These are phyloP conservation scores for Cancer borealis DNA, from an alignment of 2,888 invertebrate genomes.

Conservation along the genomic window DNA sequence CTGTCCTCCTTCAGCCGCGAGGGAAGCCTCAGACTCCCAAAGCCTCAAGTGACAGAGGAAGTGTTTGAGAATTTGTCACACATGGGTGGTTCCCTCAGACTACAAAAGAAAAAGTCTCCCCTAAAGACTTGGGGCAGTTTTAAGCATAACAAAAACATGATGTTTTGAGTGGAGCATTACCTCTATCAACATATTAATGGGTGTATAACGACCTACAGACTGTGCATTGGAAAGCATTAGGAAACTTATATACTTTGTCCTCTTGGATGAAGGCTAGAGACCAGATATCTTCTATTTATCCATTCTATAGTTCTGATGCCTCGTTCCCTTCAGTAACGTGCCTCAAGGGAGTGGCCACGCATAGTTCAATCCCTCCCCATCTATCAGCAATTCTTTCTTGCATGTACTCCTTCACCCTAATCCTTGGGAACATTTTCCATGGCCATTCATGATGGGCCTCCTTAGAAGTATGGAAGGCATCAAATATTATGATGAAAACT, in stretches of 20 bases:
- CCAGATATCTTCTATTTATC: not conserved
- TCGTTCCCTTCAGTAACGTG: too few species aligned
- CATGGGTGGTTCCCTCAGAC: conserved; percentile 51
- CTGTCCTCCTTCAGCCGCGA: conserved; percentile 66
- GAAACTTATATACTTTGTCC: not conserved
- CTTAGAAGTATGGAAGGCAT: too few species aligned
- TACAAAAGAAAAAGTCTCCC: conserved; percentile 15
- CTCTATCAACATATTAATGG: not conserved
- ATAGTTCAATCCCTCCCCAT: too few species aligned
- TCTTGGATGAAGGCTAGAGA: not conserved
- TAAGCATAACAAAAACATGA: conserved; percentile 58
- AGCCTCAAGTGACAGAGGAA: conserved; percentile 61
- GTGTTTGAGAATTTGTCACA: conserved; percentile 40
- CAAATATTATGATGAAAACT: not conserved
- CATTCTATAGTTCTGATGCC: not conserved
- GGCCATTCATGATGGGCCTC: not conserved
- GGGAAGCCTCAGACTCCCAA: conserved; percentile 70
- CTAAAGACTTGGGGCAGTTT: conserved; percentile 60
- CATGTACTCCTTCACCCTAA: too few species aligned
- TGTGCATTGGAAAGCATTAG: not conserved
- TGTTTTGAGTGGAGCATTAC: not conserved
- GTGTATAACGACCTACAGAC: not conserved
- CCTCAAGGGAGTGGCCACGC: too few species aligned
- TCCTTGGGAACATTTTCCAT: not conserved
- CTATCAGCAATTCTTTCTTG: too few species aligned